A percentile compares a stretch with the other conserved stretches of the same genome.
phyloP scores from a whole-genome alignment of 2,888 invertebrate genomes.

The Bombyx huttoni region DNA sequence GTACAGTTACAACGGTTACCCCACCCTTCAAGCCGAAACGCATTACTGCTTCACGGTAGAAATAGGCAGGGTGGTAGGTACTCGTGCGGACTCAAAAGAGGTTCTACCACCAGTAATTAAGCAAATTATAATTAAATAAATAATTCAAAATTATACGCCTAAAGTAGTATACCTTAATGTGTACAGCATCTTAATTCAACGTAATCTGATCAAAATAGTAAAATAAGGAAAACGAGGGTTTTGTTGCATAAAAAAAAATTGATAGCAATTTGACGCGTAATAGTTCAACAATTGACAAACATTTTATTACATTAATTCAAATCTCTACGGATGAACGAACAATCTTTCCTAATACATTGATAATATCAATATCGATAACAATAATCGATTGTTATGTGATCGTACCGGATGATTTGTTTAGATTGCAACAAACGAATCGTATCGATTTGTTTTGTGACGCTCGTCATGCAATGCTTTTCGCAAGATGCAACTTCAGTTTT shows the following conservation, averaged over 20 bases:
- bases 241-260: neutral
- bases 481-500: conserved; percentile 41
- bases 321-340: conserved; percentile 9
- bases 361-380: conserved; percentile 17
- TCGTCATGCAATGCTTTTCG: conserved; percentile 37
- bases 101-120: too few relatives aligned
- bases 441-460: conserved; percentile 26
- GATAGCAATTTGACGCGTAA: neutral
- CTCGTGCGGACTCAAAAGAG: too few relatives aligned
- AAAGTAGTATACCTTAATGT: too few relatives aligned
- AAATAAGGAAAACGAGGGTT: neutral
- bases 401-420: conserved; percentile 27
- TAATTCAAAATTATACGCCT: too few relatives aligned
- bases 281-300: neutral
- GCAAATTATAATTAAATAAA: too few relatives aligned
- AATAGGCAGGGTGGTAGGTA: too few relatives aligned
- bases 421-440: conserved; percentile 13
- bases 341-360: conserved; percentile 19
- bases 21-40: too few relatives aligned
- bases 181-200: too few relatives aligned
- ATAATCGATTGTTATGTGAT: conserved; percentile 25
- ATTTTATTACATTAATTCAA: neutral
- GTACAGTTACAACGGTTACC: too few relatives aligned
- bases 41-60: too few relatives aligned
- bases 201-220: neutral